Evolutionary conservation across 2,113 vertebrate genomes (phyloP).

Genomic region (Pundamilia nyererei): DNA sequence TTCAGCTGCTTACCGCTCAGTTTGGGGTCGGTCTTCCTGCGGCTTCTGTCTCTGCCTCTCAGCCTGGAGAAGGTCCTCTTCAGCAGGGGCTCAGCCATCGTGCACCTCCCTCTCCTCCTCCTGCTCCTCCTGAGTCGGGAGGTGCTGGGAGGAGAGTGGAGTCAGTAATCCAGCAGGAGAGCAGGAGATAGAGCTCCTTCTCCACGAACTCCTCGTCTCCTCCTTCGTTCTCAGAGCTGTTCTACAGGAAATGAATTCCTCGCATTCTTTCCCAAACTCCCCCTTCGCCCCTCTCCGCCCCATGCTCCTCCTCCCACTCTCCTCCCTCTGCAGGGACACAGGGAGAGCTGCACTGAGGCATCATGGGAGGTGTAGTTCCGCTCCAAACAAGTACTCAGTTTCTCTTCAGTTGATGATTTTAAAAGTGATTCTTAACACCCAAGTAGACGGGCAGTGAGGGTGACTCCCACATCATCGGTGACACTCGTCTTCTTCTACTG

Average conservation of each 20-base stretch:
- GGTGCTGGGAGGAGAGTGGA: not conserved
- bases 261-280: constrained; percentile 63
- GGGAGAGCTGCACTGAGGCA: not conserved
- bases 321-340: not conserved
- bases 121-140: not conserved
- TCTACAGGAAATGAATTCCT: constrained; percentile 65
- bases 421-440: not conserved
- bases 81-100: constrained; percentile 58
- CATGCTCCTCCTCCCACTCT: constrained; percentile 9
- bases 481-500: not conserved
- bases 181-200: not conserved
- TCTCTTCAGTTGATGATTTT: not conserved
- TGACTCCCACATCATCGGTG: not conserved
- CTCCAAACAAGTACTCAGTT: not conserved
- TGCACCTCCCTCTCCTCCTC: not conserved
- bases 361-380: constrained; percentile 23
- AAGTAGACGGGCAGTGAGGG: not conserved
- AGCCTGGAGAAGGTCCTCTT: constrained; percentile 60
- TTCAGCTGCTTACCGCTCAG: constrained; percentile 24
- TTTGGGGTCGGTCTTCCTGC: constrained; percentile 42
- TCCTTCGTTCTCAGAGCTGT: constrained; percentile 13
- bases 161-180: not conserved
- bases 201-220: not conserved
- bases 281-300: not conserved
- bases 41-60: constrained; percentile 33